Evolutionary conservation across 92 coral and sea anemone species (phyloP).

Genomic region (Zoanthus solanderi): DNA sequence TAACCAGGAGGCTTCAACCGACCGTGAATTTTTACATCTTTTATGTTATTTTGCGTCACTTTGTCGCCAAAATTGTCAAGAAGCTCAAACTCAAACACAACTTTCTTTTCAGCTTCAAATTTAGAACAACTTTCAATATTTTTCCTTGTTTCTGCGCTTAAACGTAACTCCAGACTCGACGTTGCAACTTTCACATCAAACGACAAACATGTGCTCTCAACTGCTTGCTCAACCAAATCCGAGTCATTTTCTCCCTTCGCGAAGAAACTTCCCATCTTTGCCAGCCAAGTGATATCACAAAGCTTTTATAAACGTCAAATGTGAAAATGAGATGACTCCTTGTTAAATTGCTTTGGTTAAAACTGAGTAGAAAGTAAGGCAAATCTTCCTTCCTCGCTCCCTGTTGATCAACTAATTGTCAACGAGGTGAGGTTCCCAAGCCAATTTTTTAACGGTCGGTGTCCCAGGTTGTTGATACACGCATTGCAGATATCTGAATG

Average conservation of each 20-base stretch:
- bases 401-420: too few species aligned
- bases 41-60: not conserved
- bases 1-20: not conserved
- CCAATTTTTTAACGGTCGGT: too few species aligned
- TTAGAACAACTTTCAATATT: not conserved
- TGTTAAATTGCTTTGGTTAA: too few species aligned
- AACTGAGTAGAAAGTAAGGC: too few species aligned
- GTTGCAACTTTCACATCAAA: not conserved
- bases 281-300: too few species aligned
- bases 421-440: too few species aligned
- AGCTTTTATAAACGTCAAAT: too few species aligned
- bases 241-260: slow-evolving; percentile 3
- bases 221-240: slow-evolving; percentile 60
- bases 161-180: not conserved
- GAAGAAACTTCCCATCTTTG: too few species aligned
- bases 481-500: too few species aligned
- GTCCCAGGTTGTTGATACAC: too few species aligned
- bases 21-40: not conserved
- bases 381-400: too few species aligned
- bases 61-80: not conserved
- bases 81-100: not conserved
- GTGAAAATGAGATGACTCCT: too few species aligned
- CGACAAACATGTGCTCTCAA: not conserved
- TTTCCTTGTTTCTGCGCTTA: not conserved
- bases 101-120: slow-evolving; percentile 50